phyloP scores from a whole-genome alignment of 2,797 vertebrate species.

The Hydrolagus colliei region DNA sequence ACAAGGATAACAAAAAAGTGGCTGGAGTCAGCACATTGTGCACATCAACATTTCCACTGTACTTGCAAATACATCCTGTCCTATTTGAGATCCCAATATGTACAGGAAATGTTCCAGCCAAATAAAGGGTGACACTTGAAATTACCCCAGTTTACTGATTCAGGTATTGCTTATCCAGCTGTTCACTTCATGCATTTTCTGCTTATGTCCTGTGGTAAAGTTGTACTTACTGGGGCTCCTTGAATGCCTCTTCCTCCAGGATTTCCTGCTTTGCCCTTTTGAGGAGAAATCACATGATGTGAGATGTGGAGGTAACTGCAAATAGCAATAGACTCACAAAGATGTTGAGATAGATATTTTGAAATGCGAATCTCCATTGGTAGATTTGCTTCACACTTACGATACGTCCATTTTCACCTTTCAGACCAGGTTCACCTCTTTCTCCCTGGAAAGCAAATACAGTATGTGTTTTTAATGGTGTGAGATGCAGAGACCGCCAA shows the following conservation, averaged over 20 bases:
- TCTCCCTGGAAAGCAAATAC: conserved; percentile 70
- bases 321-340: neutral
- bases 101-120: too few relatives aligned
- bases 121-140: too few relatives aligned
- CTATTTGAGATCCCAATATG: too few relatives aligned
- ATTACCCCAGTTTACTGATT: too few relatives aligned
- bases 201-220: neutral
- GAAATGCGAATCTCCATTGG: neutral
- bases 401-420: conserved; percentile 70
- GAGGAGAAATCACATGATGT: conserved; percentile 40
- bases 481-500: neutral
- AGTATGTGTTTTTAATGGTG: conserved; percentile 31
- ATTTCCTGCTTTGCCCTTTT: conserved; percentile 79
- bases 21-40: too few relatives aligned
- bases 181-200: too few relatives aligned
- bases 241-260: conserved; percentile 75
- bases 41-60: too few relatives aligned
- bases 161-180: too few relatives aligned
- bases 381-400: conserved; percentile 59
- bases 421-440: conserved; percentile 70
- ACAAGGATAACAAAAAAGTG: too few relatives aligned
- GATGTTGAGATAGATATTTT: neutral
- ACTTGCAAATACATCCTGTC: too few relatives aligned
- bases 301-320: neutral
- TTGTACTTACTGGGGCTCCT: conserved; percentile 71